These are phyloP conservation scores for Galago senegalensis DNA, from an alignment of 2,797 vertebrate species.

Conservation along the genomic window DNA sequence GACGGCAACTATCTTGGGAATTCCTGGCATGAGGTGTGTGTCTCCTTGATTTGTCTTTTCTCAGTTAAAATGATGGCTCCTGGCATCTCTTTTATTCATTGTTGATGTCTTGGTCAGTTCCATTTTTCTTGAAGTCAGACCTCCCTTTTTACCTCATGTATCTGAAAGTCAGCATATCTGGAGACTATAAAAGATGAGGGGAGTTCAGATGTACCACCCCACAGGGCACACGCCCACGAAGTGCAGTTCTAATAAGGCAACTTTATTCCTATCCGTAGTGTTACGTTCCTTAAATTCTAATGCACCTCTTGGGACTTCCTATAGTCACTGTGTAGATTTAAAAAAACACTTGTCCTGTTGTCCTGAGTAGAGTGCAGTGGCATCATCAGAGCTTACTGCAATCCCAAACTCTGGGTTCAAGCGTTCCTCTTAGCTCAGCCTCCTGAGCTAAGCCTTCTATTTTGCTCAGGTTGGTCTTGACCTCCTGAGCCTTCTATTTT, in stretches of 20 bases:
- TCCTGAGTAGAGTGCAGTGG: too few species aligned
- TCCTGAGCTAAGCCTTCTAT: too few species aligned
- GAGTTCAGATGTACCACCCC: not conserved
- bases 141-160: not conserved
- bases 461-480: too few species aligned
- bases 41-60: slow-evolving; percentile 10
- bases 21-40: slow-evolving; percentile 97
- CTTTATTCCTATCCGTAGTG: not conserved
- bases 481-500: too few species aligned
- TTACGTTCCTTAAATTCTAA: not conserved
- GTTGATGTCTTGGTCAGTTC: not conserved
- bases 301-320: not conserved
- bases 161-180: not conserved
- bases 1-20: slow-evolving; percentile 99
- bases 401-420: too few species aligned
- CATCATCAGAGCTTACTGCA: too few species aligned
- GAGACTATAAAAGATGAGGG: not conserved
- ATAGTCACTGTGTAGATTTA: not conserved
- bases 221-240: accelerated
- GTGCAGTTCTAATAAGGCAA: not conserved
- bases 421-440: too few species aligned
- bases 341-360: too few species aligned
- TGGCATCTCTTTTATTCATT: not conserved
- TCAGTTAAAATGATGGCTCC: not conserved
- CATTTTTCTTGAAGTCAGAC: not conserved